Conservation (phyloP, 2,113 vertebrate genomes). For the Trematomus loennbergii region DNA sequence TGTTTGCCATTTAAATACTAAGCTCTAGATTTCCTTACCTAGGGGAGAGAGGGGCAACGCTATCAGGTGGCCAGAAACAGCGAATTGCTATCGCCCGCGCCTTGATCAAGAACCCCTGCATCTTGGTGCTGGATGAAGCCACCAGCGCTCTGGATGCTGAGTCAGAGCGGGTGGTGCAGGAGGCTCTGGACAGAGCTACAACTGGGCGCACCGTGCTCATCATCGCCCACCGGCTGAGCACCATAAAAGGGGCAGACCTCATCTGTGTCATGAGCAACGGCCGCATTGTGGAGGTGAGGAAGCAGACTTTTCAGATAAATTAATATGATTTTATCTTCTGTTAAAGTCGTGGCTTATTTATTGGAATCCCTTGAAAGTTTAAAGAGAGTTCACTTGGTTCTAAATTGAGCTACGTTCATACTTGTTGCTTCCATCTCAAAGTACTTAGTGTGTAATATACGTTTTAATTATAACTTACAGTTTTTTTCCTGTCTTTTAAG, state of each 20-base stretch:
- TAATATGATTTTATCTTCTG: conserved; percentile 1
- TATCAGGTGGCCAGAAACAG: conserved; percentile 96
- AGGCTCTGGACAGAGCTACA: conserved; percentile 90
- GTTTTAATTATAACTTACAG: conserved; percentile 41
- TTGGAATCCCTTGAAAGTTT: conserved; percentile 15
- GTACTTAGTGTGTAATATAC: background rate
- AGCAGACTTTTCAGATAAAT: background rate
- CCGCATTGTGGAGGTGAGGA: conserved; percentile 88
- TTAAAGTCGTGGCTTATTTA: conserved; percentile 15
- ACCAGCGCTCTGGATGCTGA: conserved; percentile 93
- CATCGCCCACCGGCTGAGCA: conserved; percentile 96
- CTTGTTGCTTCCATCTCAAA: conserved; percentile 15
- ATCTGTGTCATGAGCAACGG: conserved; percentile 92
- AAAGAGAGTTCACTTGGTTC: background rate
- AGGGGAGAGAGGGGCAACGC: conserved; percentile 91
- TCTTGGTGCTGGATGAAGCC: conserved; percentile 94
- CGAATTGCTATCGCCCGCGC: conserved; percentile 94
- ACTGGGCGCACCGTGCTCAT: conserved; percentile 92
- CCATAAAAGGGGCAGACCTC: conserved; percentile 88
- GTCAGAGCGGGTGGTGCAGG: conserved; percentile 91
- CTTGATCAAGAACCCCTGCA: conserved; percentile 90
- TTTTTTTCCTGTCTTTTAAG: conserved; percentile 72
- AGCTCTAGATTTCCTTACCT: conserved; percentile 20
- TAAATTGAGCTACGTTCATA: background rate
- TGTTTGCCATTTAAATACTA: background rate